A percentile compares a stretch with the other conserved stretches of the same genome.
Evolutionary conservation across 2,797 vertebrate genomes (phyloP).

Genomic region (Diceros bicornis): DNA sequence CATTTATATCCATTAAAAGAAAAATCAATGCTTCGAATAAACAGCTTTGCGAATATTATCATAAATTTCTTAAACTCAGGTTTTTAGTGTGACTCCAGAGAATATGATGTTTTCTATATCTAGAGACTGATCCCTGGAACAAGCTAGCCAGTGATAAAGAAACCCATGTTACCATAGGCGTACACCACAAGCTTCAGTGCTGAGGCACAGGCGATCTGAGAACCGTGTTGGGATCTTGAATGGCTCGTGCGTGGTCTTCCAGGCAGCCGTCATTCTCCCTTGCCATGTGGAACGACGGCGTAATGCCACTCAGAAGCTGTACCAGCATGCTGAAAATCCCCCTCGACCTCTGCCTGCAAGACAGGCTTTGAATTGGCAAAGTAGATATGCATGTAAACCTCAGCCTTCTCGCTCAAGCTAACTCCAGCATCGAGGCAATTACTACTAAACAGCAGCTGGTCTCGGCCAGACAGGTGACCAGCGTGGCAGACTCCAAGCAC

Average conservation of each 20-base stretch:
- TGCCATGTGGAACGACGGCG: background rate
- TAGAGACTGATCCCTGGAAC: constrained; percentile 4
- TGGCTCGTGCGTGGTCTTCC: background rate
- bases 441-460: background rate
- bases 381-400: background rate
- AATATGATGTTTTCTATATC: constrained; percentile 28
- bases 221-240: background rate
- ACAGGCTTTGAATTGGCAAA: background rate
- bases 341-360: background rate
- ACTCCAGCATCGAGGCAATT: background rate
- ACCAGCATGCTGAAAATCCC: background rate
- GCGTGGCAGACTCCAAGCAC: background rate
- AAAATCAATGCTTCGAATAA: background rate
- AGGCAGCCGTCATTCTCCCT: background rate
- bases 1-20: background rate
- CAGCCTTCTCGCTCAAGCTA: background rate
- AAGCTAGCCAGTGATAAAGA: background rate
- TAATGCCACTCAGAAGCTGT: background rate
- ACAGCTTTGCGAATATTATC: constrained; percentile 36
- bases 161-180: background rate
- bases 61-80: constrained; percentile 50
- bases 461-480: background rate
- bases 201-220: background rate
- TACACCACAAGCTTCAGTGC: background rate
- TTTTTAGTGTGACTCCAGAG: constrained; percentile 49